Conservation (phyloP, 2,113 vertebrate species). For the Lepisosteus osseus region DNA sequence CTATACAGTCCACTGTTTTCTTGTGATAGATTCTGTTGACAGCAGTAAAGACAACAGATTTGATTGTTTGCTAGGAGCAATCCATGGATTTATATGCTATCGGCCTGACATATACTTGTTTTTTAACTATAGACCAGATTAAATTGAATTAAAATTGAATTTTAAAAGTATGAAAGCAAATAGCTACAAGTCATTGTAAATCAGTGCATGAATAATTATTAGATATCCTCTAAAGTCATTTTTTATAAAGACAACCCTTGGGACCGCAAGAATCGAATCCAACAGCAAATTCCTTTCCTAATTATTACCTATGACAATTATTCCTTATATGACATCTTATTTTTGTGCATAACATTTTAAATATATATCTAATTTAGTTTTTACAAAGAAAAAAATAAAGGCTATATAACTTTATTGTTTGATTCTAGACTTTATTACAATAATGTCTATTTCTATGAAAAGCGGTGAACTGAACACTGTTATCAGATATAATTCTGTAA, state of each 20-base stretch:
- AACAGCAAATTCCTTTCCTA: no score
- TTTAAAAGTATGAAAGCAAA: background rate
- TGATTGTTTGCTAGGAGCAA: constrained; percentile 19
- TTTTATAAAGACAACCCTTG: background rate
- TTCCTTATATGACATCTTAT: no score
- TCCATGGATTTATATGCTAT: constrained; percentile 11
- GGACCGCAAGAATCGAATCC: no score
- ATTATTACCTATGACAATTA: no score
- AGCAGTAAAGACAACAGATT: constrained; percentile 18
- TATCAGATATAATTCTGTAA: background rate
- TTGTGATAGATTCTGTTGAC: background rate
- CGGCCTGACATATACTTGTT: constrained; percentile 11
- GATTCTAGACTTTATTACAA: no score
- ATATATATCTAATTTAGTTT: no score
- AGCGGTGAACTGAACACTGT: no score
- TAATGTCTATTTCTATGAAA: no score
- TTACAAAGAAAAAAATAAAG: no score
- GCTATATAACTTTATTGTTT: no score
- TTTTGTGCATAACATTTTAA: no score
- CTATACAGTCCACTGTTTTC: no score
- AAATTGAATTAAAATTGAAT: background rate
- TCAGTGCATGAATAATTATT: constrained; percentile 11
- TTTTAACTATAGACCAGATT: background rate
- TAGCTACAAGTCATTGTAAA: background rate
- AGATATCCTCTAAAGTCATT: constrained; percentile 4